Evolutionary conservation across 2,797 vertebrate species (phyloP).

Genomic region (Nannoperca obscura): DNA sequence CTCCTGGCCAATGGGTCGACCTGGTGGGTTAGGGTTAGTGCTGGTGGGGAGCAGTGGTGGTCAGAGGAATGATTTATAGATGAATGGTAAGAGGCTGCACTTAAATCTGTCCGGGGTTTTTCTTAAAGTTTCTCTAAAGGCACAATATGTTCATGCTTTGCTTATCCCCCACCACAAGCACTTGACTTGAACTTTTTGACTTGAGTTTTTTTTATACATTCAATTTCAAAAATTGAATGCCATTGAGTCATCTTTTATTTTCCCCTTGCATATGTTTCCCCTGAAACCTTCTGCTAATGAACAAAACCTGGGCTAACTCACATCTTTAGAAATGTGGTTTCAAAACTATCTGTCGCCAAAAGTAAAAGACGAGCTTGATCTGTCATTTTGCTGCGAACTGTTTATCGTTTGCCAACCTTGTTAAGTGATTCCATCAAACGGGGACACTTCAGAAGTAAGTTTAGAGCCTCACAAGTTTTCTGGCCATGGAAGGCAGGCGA

Average conservation of each 20-base stretch:
- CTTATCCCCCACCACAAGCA: slow-evolving; percentile 48
- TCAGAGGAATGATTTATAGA: slow-evolving; percentile 86
- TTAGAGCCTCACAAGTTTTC: slow-evolving; percentile 68
- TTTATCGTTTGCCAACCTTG: slow-evolving; percentile 79
- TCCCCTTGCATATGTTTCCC: slow-evolving; percentile 62
- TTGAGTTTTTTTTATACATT: slow-evolving; percentile 45
- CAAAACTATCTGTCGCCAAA: slow-evolving; percentile 69
- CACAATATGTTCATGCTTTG: slow-evolving; percentile 66
- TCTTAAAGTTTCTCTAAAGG: slow-evolving; percentile 59
- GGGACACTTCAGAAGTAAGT: slow-evolving; percentile 76
- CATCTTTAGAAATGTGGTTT: slow-evolving; percentile 72
- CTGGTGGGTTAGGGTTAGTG: slow-evolving; percentile 45
- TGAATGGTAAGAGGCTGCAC: slow-evolving; percentile 67
- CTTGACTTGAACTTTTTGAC: slow-evolving; percentile 42
- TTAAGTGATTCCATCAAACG: slow-evolving; percentile 80
- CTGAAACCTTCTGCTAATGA: slow-evolving; percentile 73
- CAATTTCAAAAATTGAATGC: slow-evolving; percentile 60
- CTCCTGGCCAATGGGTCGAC: slow-evolving; percentile 84
- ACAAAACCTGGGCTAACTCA: slow-evolving; percentile 72
- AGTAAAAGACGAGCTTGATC: slow-evolving; percentile 73
- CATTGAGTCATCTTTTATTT: slow-evolving; percentile 60
- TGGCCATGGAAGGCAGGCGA: slow-evolving; percentile 68
- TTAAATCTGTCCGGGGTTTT: slow-evolving; percentile 54
- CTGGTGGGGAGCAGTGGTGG: slow-evolving; percentile 56
- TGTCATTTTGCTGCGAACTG: slow-evolving; percentile 72